Conservation (phyloP, 2,797 vertebrate genomes). For the Erpetoichthys calabaricus region DNA sequence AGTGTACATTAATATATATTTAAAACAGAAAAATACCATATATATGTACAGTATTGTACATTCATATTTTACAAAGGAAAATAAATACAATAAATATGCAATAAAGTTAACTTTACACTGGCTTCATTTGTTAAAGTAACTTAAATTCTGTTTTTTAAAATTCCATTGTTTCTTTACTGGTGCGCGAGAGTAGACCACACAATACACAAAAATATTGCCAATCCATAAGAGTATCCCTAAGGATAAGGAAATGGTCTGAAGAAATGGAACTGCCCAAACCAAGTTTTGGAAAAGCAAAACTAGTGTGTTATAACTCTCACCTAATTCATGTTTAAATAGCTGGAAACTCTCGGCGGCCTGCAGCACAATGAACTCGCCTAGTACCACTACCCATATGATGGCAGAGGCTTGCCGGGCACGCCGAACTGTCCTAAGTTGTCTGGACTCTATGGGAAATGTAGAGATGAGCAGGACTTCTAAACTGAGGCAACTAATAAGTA, state of each 20-base stretch:
- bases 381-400: conserved; percentile 33
- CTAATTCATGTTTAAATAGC: not conserved
- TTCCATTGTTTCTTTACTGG: conserved; percentile 16
- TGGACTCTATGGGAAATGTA: conserved; percentile 43
- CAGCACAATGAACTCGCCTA: conserved; percentile 34
- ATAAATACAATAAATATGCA: no score
- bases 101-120: no score
- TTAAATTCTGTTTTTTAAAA: no score
- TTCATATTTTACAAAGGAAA: no score
- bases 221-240: conserved; percentile 42
- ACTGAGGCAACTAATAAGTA: conserved; percentile 53
- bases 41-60: no score
- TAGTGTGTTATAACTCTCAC: not conserved
- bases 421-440: conserved; percentile 39
- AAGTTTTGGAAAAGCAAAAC: conserved; percentile 5
- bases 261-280: fast-evolving
- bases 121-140: no score
- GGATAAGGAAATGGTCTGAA: conserved; percentile 27
- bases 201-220: conserved; percentile 46
- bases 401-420: conserved; percentile 28
- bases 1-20: no score
- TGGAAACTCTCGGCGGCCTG: conserved; percentile 13
- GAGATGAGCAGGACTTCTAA: conserved; percentile 52
- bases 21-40: no score
- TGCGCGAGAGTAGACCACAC: conserved; percentile 37